phyloP scores from a whole-genome alignment of 2,113 vertebrate genomes.

The Rana temporaria region DNA sequence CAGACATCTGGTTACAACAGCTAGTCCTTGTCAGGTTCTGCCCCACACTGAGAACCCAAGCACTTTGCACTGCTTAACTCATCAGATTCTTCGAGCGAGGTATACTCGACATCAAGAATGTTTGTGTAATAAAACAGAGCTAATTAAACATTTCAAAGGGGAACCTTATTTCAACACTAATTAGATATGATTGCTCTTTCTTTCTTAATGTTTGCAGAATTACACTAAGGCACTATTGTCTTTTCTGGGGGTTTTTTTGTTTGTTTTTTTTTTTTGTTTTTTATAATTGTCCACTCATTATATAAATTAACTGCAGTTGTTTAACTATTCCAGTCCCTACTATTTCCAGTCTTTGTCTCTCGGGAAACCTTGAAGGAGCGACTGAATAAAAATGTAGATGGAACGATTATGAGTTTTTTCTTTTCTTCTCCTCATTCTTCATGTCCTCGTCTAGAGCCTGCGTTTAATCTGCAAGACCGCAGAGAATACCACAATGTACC shows the following conservation, averaged over 20 bases:
- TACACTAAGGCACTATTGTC: constrained; percentile 60
- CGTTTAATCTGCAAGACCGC: background rate
- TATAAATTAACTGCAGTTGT: constrained; percentile 37
- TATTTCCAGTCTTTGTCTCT: background rate
- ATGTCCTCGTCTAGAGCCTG: constrained; percentile 8
- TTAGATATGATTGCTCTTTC: constrained; percentile 78
- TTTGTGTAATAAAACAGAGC: constrained; percentile 79
- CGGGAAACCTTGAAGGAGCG: background rate
- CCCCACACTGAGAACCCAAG: constrained; percentile 67
- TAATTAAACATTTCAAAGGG: constrained; percentile 84
- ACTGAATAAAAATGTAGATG: constrained; percentile 21
- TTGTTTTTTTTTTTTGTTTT: background rate
- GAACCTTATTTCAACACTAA: constrained; percentile 82
- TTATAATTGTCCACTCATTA: constrained; percentile 52
- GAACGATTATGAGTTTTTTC: constrained; percentile 22
- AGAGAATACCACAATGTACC: constrained; percentile 6
- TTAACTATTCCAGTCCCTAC: constrained; percentile 38
- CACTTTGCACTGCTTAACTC: constrained; percentile 69
- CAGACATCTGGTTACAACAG: constrained; percentile 73
- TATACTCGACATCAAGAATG: constrained; percentile 70
- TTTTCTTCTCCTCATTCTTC: constrained; percentile 1
- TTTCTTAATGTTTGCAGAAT: constrained; percentile 60
- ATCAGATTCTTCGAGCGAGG: constrained; percentile 67
- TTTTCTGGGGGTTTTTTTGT: background rate
- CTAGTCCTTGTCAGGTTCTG: constrained; percentile 72